Evolutionary conservation across 2,888 invertebrate species (phyloP).

Genomic region (Heliconius erato): DNA sequence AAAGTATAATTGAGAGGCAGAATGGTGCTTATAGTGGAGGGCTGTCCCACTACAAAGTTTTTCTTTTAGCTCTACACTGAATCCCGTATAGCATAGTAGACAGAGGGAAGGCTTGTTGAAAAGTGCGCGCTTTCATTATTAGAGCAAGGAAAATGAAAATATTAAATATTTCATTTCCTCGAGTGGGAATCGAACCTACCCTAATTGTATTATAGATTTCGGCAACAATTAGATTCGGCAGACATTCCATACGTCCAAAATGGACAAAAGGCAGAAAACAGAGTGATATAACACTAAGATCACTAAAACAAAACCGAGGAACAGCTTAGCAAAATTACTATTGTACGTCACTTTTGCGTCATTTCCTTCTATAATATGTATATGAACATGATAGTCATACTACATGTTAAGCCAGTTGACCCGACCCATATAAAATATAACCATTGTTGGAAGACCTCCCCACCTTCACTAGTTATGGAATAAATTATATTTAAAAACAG

Average conservation of each 20-base stretch:
- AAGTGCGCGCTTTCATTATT: neutral
- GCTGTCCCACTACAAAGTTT: too few species aligned
- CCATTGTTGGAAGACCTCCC: conserved; percentile 35
- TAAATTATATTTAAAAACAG: conserved; percentile 7
- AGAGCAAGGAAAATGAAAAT: neutral
- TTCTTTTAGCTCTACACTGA: too few species aligned
- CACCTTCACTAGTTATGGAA: conserved; percentile 16
- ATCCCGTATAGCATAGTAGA: too few species aligned
- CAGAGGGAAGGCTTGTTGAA: neutral
- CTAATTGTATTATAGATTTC: too few species aligned
- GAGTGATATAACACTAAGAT: neutral
- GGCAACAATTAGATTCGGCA: too few species aligned
- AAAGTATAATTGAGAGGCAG: too few species aligned
- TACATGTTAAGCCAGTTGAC: conserved; percentile 10
- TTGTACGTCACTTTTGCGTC: conserved; percentile 2
- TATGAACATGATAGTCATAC: neutral
- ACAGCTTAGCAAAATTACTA: neutral
- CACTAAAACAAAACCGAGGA: neutral
- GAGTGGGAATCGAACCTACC: neutral
- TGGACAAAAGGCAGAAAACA: neutral
- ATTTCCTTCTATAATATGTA: neutral
- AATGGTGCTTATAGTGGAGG: too few species aligned
- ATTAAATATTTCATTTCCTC: neutral
- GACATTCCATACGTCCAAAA: too few species aligned
- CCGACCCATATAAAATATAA: conserved; percentile 23